These are phyloP conservation scores for Zaprionus inermis DNA, from an alignment of 1,140 invertebrate species.

Conservation along the genomic window DNA sequence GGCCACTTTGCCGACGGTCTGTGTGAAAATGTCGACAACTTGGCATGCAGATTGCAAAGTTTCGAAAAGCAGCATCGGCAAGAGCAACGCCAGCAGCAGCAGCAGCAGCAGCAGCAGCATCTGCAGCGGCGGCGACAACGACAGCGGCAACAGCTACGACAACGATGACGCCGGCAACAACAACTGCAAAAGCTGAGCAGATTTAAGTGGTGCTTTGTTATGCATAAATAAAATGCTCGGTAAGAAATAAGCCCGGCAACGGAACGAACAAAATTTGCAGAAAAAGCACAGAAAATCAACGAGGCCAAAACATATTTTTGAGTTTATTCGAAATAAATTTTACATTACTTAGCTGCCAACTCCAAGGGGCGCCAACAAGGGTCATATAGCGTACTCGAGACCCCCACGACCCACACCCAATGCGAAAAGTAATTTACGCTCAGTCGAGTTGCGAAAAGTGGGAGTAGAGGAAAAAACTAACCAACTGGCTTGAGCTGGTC, in stretches of 20 bases:
- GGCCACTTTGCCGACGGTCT: conserved; percentile 60
- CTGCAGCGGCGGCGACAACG: not conserved
- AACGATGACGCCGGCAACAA: not conserved
- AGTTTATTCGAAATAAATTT: conserved; percentile 83
- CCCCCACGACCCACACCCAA: not conserved
- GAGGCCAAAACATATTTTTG: conserved; percentile 73
- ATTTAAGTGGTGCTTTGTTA: conserved; percentile 82
- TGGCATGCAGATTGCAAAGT: conserved; percentile 82
- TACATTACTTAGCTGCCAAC: conserved; percentile 75
- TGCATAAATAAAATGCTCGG: conserved; percentile 80
- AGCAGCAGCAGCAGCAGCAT: conserved; percentile 38
- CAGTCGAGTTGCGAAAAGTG: conserved; percentile 46
- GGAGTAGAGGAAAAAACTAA: conserved; percentile 9
- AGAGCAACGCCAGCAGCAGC: conserved; percentile 43
- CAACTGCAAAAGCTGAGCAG: conserved; percentile 64
- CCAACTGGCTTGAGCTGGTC: conserved; percentile 11
- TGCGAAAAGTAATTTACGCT: conserved; percentile 72
- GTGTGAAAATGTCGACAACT: conserved; percentile 81
- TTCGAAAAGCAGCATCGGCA: conserved; percentile 62
- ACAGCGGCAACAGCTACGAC: not conserved
- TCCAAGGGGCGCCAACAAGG: conserved; percentile 49
- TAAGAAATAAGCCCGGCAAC: conserved; percentile 65
- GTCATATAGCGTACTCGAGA: conserved; percentile 32
- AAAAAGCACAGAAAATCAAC: conserved; percentile 21
- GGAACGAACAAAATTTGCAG: conserved; percentile 7